Evolutionary conservation across 2,888 invertebrate genomes (phyloP), one percentile per base, ranked within the genome.

Genomic region (Pachycephus smyrnensis): DNA sequence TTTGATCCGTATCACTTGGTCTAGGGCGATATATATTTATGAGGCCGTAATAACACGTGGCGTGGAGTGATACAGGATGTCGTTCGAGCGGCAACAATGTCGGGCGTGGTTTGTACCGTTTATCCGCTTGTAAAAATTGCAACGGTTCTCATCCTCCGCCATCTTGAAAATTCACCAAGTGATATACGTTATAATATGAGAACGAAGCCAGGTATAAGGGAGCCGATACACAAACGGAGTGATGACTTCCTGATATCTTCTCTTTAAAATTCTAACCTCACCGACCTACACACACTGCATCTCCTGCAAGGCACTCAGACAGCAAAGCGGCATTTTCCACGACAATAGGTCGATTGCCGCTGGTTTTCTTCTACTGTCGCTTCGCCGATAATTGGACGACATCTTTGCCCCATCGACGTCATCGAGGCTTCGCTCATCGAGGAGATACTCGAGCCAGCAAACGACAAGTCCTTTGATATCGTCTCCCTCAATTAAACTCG

Each of bases 31-130:
- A 81, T 55, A 55, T 83, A 81, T 83, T 83, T 83, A 83, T 81
- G 83, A 83, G 81, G 77, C 78, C 83, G 83, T 83, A 82, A 83
- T 83, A 83, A 83, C 82, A 68, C 74, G 69, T 69, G 75, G 73
- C 79, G 82, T 77, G 76, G 73, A 81, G 77, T 79, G 75, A 68
- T 68, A 31, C 74, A 76, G 76, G 75, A 79, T 76, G 78, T 75
- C 81, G 73, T 75, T 77, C 75, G 79, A 80, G 76, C 73, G 35
- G 75, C 80, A 80, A 82, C 82, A 81, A 82, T 83, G 79, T 78
- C 80, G 82, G 82, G 82, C 79, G 82, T 82, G 82, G 81, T 75
- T 68, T 11, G 55, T 55, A 55, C 55, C 55, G 55, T 55, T 55
- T 55, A 55, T 55, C 55, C 23, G 55, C 55, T 55, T 55, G 55